Percentiles rank a stretch among this genome's conserved stretches.
Evolutionary conservation across 2,888 invertebrate genomes (phyloP).

Genomic region (Luffia ferchaultella): DNA sequence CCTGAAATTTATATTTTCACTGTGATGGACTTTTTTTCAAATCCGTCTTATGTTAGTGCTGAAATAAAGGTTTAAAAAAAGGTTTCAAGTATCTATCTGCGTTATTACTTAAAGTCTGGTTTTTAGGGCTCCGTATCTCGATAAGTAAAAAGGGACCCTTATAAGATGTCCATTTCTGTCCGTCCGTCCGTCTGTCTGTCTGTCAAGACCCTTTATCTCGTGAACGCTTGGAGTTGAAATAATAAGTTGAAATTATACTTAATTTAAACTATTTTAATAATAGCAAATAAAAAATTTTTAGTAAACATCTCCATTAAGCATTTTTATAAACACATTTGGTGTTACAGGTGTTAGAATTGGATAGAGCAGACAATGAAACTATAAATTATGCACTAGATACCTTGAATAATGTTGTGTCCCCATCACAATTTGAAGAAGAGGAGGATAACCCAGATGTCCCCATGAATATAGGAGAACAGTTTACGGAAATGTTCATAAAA

Average conservation of each 20-base stretch:
- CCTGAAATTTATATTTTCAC: too few relatives aligned
- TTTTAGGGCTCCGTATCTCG: not conserved
- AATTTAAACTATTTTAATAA: not conserved
- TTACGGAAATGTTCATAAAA: conserved; percentile 97
- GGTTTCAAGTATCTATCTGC: too few relatives aligned
- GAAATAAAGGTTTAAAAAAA: too few relatives aligned
- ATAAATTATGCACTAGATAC: conserved; percentile 92
- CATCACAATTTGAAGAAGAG: conserved; percentile 84
- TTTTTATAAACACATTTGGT: too few relatives aligned
- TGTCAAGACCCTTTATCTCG: not conserved
- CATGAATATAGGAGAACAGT: conserved; percentile 87
- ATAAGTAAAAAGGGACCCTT: not conserved
- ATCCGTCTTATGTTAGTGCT: too few relatives aligned
- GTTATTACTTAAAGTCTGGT: too few relatives aligned
- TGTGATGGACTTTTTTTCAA: too few relatives aligned
- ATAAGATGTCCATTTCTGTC: not conserved
- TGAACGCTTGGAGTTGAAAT: too few relatives aligned
- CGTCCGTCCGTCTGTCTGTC: not conserved
- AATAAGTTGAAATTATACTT: too few relatives aligned
- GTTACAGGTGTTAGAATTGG: conserved; percentile 81
- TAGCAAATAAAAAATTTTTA: not conserved
- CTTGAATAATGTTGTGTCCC: conserved; percentile 87
- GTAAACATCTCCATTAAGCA: too few relatives aligned
- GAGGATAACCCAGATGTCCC: conserved; percentile 70
- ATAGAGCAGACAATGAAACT: conserved; percentile 91